Base-by-base conservation (phyloP, 2,113 vertebrate genomes). In the Chlamydotis undulata region DNA sequence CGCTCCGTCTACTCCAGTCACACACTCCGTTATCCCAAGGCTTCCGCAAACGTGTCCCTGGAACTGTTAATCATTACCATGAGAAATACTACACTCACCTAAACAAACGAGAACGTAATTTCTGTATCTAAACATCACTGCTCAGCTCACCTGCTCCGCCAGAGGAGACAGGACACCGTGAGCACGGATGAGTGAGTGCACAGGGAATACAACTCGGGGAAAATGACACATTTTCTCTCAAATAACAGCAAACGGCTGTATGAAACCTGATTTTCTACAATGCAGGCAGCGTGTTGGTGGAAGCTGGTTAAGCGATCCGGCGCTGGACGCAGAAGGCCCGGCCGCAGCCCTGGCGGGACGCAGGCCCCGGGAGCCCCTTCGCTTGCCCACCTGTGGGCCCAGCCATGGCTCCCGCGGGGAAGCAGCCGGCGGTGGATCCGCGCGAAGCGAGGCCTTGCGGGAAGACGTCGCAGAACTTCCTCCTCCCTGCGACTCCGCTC, bases 121-220 rank as follows among this genome's bases (percentile, higher is more conserved):
- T 92, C 85, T 29, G 75, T 90, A 65, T 59, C 90, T 74, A 88
- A 85, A 79, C 90, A 74, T 26, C 84, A 15, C 84, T 19, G 94
- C 84, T 47, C 84, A 6, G 87, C 83, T 95, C 93, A 87, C 81
- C 89, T 28, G 89, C 80, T 52, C 74, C 4, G 81, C 70, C 78
- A 28, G 61, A 71, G 0, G 7, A 82, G 60, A 31, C 57, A 23
- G 61, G 77, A 50, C 10, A 29, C 56, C 4, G 10, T 10, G 9
- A 59, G 71, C 67, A 29, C 63, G 1, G 37, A 10, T 4, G 19
- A 37, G n/a, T 0, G 37, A 39, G 68, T 63, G 84, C 57, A 28
- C 59, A 14, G 0, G 19, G 80, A 83, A 65, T 4, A 35, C 9
- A 43, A 7, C 55, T 37, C 28, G 0, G 9, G 45, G 53, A 60